Conservation (phyloP, 2,888 invertebrate genomes). For the Drosophila lutescens region DNA sequence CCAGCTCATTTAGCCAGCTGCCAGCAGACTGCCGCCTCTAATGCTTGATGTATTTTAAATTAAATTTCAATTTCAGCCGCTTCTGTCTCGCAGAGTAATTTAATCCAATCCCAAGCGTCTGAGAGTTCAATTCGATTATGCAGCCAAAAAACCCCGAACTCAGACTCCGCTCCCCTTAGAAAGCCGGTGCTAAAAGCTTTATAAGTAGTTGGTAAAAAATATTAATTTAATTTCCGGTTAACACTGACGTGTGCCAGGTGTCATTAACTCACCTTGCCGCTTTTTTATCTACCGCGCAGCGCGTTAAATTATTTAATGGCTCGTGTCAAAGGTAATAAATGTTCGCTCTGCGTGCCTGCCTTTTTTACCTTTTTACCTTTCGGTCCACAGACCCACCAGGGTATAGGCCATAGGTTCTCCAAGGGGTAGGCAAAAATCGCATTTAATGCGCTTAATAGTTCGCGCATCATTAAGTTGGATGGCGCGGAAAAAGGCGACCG, state of each 20-base stretch:
- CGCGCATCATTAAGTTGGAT: constrained; percentile 74
- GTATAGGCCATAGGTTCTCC: constrained; percentile 14
- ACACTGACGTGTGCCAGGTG: constrained; percentile 46
- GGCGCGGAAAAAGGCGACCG: constrained; percentile 32
- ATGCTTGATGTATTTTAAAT: constrained; percentile 62
- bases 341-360: constrained; percentile 40
- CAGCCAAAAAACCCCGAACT: neutral
- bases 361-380: constrained; percentile 40
- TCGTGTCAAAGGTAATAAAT: constrained; percentile 76
- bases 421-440: constrained; percentile 37
- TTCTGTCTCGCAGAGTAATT: constrained; percentile 49
- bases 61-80: constrained; percentile 54
- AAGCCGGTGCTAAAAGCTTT: constrained; percentile 66
- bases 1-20: constrained; percentile 69
- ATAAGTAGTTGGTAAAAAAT: constrained; percentile 46
- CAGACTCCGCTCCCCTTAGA: neutral
- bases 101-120: constrained; percentile 51
- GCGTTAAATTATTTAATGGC: constrained; percentile 70
- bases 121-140: constrained; percentile 62
- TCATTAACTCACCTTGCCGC: constrained; percentile 22
- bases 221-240: constrained; percentile 66
- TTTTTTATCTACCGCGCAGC: constrained; percentile 31
- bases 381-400: constrained; percentile 30
- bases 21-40: constrained; percentile 35
- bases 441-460: constrained; percentile 74